Base-by-base conservation (phyloP, 2,888 invertebrate species). In the Tyria jacobaeae region DNA sequence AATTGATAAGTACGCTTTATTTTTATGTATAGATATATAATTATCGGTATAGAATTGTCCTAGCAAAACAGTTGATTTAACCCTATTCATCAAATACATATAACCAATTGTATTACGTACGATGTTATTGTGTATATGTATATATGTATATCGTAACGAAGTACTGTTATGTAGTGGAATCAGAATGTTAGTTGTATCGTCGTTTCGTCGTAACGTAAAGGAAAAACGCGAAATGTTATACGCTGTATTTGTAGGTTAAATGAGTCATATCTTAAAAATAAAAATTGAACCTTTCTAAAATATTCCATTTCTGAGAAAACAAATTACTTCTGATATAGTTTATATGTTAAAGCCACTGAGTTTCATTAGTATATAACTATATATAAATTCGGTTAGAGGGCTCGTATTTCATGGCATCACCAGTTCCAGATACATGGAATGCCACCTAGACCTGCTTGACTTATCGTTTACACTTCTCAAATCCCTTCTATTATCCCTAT, bases 51-150 rank as follows among this genome's bases (percentile, higher is more conserved):
- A n/a, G 27, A 7, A 31, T 31, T 31, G 7, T 31, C 7, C 27
- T 7, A 6, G 27, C 9, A 44, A 15, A 21, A 15, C 21, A 34
- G 31, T 14, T 17, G 17, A 51, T 34, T 51, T 10, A 34, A 51
- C 3, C 21, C 31, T 34, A 17, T 34, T 27, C 15, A 7, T n/a
- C 1, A 44, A 44, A 31, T 31, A n/a, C n/a, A n/a, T n/a, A 44
- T 21, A 10, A 21, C 21, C 24, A 47, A 47, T 47, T 24, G 14
- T 47, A 47, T 17, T 24, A 24, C 21, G 34, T 31, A 21, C 31
- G 50, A 50, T n/a, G 50, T 50, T 14, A 21, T 34, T 21, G 21
- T 51, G 34, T n/a, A n/a, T n/a, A n/a, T n/a, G n/a, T n/a, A n/a
- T n/a, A n/a, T n/a, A n/a, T n/a, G 21, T 21, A 44, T 21, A 17